These are phyloP conservation scores for Hylaeus volcanicus DNA, from an alignment of 1,140 invertebrate genomes.

Conservation along the genomic window DNA sequence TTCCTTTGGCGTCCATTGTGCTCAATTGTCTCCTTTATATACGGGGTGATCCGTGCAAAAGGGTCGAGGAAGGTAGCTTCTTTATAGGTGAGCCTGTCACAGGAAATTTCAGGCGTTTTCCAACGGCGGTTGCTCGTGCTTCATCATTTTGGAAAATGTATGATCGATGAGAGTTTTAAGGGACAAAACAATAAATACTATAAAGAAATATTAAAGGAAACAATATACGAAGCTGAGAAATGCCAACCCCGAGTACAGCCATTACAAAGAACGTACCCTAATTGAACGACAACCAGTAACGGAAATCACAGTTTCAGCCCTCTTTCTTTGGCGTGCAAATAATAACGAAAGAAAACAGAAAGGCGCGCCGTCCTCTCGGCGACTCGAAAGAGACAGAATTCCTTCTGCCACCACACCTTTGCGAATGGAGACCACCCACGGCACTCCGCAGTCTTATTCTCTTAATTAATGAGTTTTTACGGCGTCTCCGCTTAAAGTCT, in stretches of 20 bases:
- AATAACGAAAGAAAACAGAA: neutral
- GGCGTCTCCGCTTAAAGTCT: neutral
- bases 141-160: too few relatives aligned
- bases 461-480: conserved; percentile 41
- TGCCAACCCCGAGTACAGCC: too few relatives aligned
- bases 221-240: too few relatives aligned
- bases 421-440: conserved; percentile 27
- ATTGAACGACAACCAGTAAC: too few relatives aligned
- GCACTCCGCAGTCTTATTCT: neutral
- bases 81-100: too few relatives aligned
- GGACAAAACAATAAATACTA: too few relatives aligned
- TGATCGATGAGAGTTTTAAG: too few relatives aligned
- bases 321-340: neutral
- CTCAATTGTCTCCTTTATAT: neutral
- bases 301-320: too few relatives aligned
- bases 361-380: neutral
- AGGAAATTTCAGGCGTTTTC: too few relatives aligned
- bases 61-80: neutral
- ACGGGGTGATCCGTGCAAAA: neutral
- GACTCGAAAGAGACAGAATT: neutral
- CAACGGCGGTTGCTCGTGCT: too few relatives aligned
- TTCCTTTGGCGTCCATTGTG: neutral
- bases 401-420: neutral
- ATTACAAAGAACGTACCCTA: too few relatives aligned
- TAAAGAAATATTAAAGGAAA: too few relatives aligned